Evolutionary conservation across 1,140 invertebrate genomes (phyloP).

Genomic region (Pachypsylla venusta): DNA sequence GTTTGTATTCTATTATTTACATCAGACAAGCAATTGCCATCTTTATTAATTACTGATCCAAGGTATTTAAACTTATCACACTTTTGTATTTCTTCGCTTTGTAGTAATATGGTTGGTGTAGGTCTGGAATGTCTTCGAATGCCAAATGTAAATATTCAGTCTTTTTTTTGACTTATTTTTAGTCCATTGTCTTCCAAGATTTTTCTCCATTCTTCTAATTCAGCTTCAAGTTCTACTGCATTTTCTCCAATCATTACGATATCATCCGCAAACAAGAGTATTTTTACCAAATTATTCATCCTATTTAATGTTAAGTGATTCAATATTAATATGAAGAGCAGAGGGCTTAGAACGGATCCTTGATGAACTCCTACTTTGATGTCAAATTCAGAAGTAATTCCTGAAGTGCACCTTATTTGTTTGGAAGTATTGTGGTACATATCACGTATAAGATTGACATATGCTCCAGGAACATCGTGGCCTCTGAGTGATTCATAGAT

Average conservation of each 20-base stretch:
- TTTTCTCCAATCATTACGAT: background rate
- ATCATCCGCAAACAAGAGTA: background rate
- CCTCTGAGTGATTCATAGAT: slow-evolving; percentile 6
- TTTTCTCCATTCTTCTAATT: background rate
- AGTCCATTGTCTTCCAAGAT: background rate
- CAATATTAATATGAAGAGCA: background rate
- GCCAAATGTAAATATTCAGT: background rate
- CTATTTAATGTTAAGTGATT: background rate
- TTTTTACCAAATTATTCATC: background rate
- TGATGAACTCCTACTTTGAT: background rate
- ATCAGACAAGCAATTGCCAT: background rate
- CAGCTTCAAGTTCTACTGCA: background rate
- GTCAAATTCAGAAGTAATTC: background rate
- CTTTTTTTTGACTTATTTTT: slow-evolving; percentile 4
- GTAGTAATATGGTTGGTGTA: background rate
- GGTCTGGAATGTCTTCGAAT: background rate
- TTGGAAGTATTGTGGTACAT: background rate
- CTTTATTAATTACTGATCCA: background rate
- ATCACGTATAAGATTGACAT: background rate
- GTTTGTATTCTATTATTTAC: background rate
- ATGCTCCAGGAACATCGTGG: background rate
- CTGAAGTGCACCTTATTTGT: background rate
- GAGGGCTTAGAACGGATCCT: slow-evolving; percentile 1
- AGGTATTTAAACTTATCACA: background rate
- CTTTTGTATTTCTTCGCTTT: background rate